Conservation (phyloP, 2,113 vertebrate genomes). For the Elephas maximus region DNA sequence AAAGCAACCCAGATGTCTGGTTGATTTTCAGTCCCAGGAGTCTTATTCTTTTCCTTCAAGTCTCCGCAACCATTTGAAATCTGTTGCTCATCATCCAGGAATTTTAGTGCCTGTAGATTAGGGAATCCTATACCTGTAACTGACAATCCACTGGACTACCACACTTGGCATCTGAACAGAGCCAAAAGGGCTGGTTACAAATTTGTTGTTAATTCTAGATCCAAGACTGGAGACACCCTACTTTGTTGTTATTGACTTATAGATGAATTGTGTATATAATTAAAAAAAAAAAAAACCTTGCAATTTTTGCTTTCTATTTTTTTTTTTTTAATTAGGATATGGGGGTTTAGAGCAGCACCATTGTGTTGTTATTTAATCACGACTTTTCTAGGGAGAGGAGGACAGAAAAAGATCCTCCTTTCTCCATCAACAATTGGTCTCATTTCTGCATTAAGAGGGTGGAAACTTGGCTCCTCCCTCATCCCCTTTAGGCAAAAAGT, state of each 20-base stretch:
- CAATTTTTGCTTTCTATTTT: slow-evolving; percentile 35
- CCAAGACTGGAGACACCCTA: neutral
- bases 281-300: neutral
- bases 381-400: neutral
- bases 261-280: neutral
- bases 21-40: slow-evolving; percentile 35
- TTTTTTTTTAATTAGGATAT: slow-evolving; percentile 20
- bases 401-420: slow-evolving; percentile 65
- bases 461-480: slow-evolving; percentile 67
- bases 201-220: slow-evolving; percentile 50
- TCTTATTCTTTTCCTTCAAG: slow-evolving; percentile 40
- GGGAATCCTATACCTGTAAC: neutral
- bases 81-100: neutral
- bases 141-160: neutral
- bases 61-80: slow-evolving; percentile 27
- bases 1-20: slow-evolving; percentile 1
- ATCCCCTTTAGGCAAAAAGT: slow-evolving; percentile 62
- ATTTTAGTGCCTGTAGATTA: slow-evolving; percentile 31
- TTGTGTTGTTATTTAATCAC: slow-evolving; percentile 47
- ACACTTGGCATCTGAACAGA: slow-evolving; percentile 48
- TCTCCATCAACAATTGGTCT: slow-evolving; percentile 67
- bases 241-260: slow-evolving; percentile 27
- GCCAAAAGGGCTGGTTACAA: slow-evolving; percentile 47
- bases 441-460: slow-evolving; percentile 66
- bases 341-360: neutral